Evolutionary conservation across 2,113 vertebrate species (phyloP), one percentile per base, ranked within the genome.

Genomic region (Mormyrus iriodes): DNA sequence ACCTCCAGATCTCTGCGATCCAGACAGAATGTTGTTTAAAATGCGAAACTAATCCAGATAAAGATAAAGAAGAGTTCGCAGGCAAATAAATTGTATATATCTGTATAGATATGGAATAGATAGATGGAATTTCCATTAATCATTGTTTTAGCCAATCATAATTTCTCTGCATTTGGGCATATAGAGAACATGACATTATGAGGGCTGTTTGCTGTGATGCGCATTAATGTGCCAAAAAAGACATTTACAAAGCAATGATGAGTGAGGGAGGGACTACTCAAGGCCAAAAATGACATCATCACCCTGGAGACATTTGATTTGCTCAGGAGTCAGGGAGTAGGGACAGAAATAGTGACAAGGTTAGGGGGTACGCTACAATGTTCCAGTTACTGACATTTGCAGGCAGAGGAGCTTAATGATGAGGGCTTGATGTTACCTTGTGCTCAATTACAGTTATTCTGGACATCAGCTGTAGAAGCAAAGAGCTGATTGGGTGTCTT

Each of bases 241-340:
- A 87, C 49, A 39, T 10, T 83, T 83, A 61, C 15, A 44, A 24
- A 55, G 65, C 48, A 52, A 10, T 58, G 61, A 39, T 89, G 51
- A 69, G 21, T 86, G 73, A 48, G 51, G 79, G 86, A 39, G 86
- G 85, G 53, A 31, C 51, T 44, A 87, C 85, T 46, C 83, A 82
- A 92, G 65, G 55, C 79, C 88, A 89, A 42, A 65, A 83, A 89
- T 91, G 90, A 90, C 91, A 89, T 90, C 89, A 90, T 89, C 85
- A 39, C 82, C n/a, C 61, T 53, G 65, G 88, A 84, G 88, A 89
- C 42, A 53, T 89, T 88, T 79, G 87, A 88, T 88, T 88, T 73
- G 83, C 84, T 10, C 65, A n/a, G 52, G 85, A 84, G 44, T 55
- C 39, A 48, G 35, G 39, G 82, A 49, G 69, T n/a, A 12, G 12